Evolutionary conservation across 1,140 invertebrate genomes (phyloP).

Genomic region (Pararge aegeria): DNA sequence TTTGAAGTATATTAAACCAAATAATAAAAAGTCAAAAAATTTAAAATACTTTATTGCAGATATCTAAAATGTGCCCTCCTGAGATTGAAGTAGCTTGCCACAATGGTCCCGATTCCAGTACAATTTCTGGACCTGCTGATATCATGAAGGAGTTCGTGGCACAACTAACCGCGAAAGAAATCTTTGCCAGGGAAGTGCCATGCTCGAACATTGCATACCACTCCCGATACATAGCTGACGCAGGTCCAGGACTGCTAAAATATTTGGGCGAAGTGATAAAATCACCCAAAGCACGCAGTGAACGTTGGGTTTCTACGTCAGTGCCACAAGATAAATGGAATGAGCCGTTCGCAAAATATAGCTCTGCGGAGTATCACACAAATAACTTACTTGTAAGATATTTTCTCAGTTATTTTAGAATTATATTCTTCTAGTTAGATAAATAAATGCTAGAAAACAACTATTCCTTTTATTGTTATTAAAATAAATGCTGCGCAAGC

Average conservation of each 20-base stretch:
- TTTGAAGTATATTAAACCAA: not conserved
- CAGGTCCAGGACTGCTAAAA: conserved; percentile 83
- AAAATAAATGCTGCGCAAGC: too few species aligned
- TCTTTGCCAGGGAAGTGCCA: conserved; percentile 90
- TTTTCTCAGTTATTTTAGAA: not conserved
- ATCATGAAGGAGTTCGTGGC: conserved; percentile 84
- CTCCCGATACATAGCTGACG: conserved; percentile 87
- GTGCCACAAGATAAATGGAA: conserved; percentile 86
- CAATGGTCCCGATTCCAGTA: conserved; percentile 89
- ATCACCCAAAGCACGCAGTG: conserved; percentile 83
- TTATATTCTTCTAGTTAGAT: not conserved
- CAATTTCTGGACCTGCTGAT: conserved; percentile 90
- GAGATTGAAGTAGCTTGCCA: conserved; percentile 90
- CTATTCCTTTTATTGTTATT: not conserved
- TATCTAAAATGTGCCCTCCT: conserved; percentile 78
- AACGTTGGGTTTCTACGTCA: conserved; percentile 92
- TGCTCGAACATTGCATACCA: conserved; percentile 91
- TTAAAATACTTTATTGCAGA: not conserved
- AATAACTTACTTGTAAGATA: conserved; percentile 87
- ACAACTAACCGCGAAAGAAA: conserved; percentile 83
- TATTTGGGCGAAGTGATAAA: conserved; percentile 85
- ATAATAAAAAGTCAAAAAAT: not conserved
- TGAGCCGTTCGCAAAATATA: conserved; percentile 82
- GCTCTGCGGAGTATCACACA: conserved; percentile 93
- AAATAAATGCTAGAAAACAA: too few species aligned